Evolutionary conservation across 1,140 invertebrate genomes (phyloP), one percentile per base, ranked within the genome.

Genomic region (Conus betulinus): DNA sequence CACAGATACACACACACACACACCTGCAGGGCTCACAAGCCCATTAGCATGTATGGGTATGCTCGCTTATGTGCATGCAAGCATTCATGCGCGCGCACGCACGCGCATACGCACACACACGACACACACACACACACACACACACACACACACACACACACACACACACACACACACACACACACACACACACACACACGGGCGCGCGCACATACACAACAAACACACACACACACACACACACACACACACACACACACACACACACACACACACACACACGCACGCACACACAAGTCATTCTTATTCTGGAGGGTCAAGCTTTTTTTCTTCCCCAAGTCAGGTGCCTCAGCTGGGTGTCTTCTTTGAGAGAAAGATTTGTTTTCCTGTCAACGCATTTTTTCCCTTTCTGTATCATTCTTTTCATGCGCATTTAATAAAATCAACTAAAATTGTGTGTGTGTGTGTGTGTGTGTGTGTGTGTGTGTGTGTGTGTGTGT

Each of bases 221-320:
- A 15, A 0, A 15, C 57, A 15, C 57, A 60, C 15, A 15, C 15
- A 60, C 57, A 60, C 57, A 60, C 4, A 15, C 57, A 60, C 1
- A 76, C 74, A 76, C 74, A 76, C 74, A 76, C 23, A 23, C 23
- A 76, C 74, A 76, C 74, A 76, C 74, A 76, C 11, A 76, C 74
- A 76, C 74, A 76, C 74, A 76, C 74, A 76, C 74, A 76, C 74
- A 27, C 74, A 76, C 74, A 76, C 74, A 27, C 74, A 76, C 74
- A 27, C 74, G 5, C 74, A 76, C 39, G 3, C 39, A 39, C 39
- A 39, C 39, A 39, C 39, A 39, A 0, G 39, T 39, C 39, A 39
- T 39, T 39, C 39, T 39, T 39, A 39, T 39, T 39, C 39, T 39
- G 39, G 39, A 39, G 39, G 1, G 15, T 60, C 15, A 60, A 8